These are phyloP conservation scores for Cherax destructor DNA, from an alignment of 1,140 invertebrate species.

Conservation along the genomic window DNA sequence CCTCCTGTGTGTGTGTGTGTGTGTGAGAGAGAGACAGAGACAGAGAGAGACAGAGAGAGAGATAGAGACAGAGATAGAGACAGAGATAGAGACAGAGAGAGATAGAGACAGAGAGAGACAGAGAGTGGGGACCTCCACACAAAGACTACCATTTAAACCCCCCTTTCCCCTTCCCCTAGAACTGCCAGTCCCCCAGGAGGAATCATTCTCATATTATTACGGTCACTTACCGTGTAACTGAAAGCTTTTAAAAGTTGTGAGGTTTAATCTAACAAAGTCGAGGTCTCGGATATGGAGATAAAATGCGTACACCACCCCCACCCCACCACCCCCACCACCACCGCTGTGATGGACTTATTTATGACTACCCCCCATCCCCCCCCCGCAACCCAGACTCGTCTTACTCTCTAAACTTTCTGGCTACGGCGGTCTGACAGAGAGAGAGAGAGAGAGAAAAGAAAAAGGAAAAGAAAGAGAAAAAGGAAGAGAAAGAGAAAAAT, in stretches of 20 bases:
- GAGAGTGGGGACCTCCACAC: not conserved
- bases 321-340: too few relatives aligned
- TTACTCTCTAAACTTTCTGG: conserved; percentile 41
- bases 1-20: too few relatives aligned
- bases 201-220: conserved; percentile 46
- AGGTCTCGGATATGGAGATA: conserved; percentile 50
- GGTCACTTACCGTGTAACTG: conserved; percentile 45
- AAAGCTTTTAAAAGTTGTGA: conserved; percentile 55
- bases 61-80: conserved; percentile 10
- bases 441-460: not conserved
- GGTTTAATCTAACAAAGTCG: conserved; percentile 55
- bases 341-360: conserved; percentile 63
- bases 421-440: not conserved
- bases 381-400: not conserved
- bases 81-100: not conserved
- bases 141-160: too few relatives aligned
- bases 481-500: too few relatives aligned
- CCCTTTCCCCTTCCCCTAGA: too few relatives aligned
- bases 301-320: conserved; percentile 60
- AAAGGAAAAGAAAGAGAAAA: too few relatives aligned
- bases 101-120: not conserved
- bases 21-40: conserved; percentile 9
- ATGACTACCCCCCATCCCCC: not conserved
- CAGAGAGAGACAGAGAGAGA: conserved; percentile 22
- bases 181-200: not conserved